These are phyloP conservation scores for Drosophila macrospina DNA, from an alignment of 2,888 invertebrate genomes.

Conservation along the genomic window DNA sequence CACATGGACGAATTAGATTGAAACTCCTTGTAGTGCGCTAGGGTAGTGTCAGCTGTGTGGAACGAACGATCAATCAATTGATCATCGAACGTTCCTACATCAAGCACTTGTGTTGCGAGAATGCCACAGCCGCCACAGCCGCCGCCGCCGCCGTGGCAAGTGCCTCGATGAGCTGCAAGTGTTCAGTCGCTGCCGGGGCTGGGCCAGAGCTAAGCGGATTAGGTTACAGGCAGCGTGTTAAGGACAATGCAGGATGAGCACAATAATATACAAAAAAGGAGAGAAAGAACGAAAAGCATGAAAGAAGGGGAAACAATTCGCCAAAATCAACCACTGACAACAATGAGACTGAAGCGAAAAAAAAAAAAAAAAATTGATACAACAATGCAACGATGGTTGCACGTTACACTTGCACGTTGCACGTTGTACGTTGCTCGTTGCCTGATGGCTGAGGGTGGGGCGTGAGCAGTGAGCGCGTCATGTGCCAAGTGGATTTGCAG, in stretches of 20 bases:
- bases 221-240: slow-evolving; percentile 70
- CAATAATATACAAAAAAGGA: slow-evolving; percentile 8
- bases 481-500: slow-evolving; percentile 76
- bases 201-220: slow-evolving; percentile 63
- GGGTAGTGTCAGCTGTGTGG: slow-evolving; percentile 30
- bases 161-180: slow-evolving; percentile 39
- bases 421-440: slow-evolving; percentile 21
- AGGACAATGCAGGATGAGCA: slow-evolving; percentile 61
- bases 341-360: slow-evolving; percentile 40
- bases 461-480: slow-evolving; percentile 49
- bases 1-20: not conserved
- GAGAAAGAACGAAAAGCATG: not conserved
- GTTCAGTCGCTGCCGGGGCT: slow-evolving; percentile 21
- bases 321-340: slow-evolving; percentile 57
- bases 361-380: slow-evolving; percentile 13
- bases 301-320: slow-evolving; percentile 41
- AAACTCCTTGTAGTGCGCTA: not conserved
- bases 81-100: slow-evolving; percentile 26
- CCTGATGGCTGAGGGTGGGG: not conserved
- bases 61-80: slow-evolving; percentile 49
- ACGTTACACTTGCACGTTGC: too few species aligned
- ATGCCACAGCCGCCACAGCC: slow-evolving; percentile 12
- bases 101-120: slow-evolving; percentile 42
- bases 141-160: slow-evolving; percentile 19
- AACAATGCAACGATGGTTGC: slow-evolving; percentile 31